phyloP scores from a whole-genome alignment of 2,113 vertebrate species.

The Nansenia antarctica region DNA sequence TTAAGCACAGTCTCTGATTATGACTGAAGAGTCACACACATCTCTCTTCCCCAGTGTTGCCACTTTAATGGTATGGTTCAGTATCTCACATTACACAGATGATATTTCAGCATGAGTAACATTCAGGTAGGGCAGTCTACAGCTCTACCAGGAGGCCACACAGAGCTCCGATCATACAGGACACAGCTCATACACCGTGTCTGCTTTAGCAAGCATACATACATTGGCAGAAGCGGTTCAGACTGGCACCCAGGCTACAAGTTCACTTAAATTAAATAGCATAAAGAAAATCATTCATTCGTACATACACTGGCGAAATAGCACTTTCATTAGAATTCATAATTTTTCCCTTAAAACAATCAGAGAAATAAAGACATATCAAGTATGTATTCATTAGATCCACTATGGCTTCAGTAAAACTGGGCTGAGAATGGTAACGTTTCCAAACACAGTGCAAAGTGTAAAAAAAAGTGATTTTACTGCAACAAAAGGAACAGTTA shows the following conservation, averaged over 20 bases:
- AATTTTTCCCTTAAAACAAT: background rate
- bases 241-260: background rate
- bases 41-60: constrained; percentile 5
- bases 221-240: background rate
- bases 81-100: background rate
- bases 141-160: background rate
- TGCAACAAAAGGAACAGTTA: background rate
- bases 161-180: background rate
- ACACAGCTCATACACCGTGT: too few species aligned
- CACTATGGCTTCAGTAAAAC: background rate
- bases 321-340: background rate
- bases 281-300: too few species aligned
- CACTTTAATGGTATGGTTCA: constrained; percentile 47
- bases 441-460: background rate
- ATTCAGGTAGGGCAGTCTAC: background rate
- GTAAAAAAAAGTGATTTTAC: background rate
- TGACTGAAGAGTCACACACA: background rate
- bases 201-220: background rate
- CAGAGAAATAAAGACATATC: background rate
- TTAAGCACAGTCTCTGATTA: background rate
- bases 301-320: background rate
- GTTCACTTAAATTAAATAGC: too few species aligned
- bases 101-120: background rate
- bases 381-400: background rate
- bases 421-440: background rate